Percentiles rank a stretch among this genome's conserved stretches.
phyloP scores from a whole-genome alignment of 2,113 vertebrate species.

The Todiramphus saurophagus region DNA sequence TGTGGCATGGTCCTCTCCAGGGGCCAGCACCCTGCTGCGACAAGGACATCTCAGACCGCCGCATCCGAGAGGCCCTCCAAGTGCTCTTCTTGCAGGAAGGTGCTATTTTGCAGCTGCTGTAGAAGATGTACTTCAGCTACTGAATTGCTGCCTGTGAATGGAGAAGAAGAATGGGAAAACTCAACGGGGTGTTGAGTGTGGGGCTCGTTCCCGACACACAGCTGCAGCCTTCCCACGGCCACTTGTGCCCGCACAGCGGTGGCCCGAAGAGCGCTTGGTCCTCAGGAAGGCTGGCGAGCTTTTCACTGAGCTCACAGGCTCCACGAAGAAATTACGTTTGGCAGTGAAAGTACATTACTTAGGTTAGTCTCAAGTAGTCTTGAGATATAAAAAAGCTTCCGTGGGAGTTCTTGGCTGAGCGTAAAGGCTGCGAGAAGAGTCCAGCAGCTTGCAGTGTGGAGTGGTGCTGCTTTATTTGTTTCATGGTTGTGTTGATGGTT shows the following conservation, averaged over 20 bases:
- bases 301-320: not conserved
- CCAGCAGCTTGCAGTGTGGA: not conserved
- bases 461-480: not conserved
- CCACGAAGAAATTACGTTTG: not conserved
- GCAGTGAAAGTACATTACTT: constrained; percentile 28
- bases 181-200: rapidly evolving
- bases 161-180: not conserved
- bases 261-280: not conserved
- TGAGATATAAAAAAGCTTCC: constrained; percentile 49
- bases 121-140: rapidly evolving
- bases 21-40: not conserved
- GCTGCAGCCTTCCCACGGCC: not conserved
- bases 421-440: not conserved
- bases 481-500: rapidly evolving
- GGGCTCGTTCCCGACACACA: not conserved
- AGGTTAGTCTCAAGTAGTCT: constrained; percentile 55
- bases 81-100: not conserved
- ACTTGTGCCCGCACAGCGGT: not conserved
- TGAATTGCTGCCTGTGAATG: not conserved
- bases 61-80: rapidly evolving
- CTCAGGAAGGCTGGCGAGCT: not conserved
- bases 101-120: rapidly evolving
- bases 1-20: rapidly evolving
- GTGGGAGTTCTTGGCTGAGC: constrained; percentile 52
- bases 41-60: not conserved